These are phyloP conservation scores for Trissoscelio sp. DNA, from an alignment of 2,888 invertebrate species.

Conservation along the genomic window DNA sequence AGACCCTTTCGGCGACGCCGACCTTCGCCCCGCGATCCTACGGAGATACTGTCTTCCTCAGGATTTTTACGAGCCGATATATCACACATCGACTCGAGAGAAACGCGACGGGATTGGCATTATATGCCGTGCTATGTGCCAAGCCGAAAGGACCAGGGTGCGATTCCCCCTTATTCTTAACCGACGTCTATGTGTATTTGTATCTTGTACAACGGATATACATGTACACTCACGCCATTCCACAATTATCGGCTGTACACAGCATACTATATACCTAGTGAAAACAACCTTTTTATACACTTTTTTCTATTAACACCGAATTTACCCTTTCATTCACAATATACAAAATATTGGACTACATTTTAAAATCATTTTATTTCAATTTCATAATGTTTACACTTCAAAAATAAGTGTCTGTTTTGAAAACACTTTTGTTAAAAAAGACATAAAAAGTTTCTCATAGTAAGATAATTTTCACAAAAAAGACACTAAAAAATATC, in stretches of 20 bases:
- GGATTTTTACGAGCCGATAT: slow-evolving; percentile 83
- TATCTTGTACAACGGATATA: slow-evolving; percentile 48
- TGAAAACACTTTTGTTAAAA: too few species aligned
- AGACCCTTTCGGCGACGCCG: slow-evolving; percentile 82
- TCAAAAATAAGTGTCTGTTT: too few species aligned
- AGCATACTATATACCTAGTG: slow-evolving; percentile 32
- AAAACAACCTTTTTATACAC: slow-evolving; percentile 18
- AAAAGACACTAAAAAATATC: too few species aligned
- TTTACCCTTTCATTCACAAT: too few species aligned
- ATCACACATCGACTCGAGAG: slow-evolving; percentile 81
- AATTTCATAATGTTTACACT: too few species aligned
- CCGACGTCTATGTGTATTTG: slow-evolving; percentile 53
- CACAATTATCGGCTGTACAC: slow-evolving; percentile 51
- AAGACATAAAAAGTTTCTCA: too few species aligned
- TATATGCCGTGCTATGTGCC: slow-evolving; percentile 65
- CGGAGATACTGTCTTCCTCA: slow-evolving; percentile 82
- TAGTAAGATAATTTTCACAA: too few species aligned
- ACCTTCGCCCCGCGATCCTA: slow-evolving; percentile 82
- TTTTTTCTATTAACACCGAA: too few species aligned
- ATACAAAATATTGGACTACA: too few species aligned
- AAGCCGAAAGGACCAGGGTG: slow-evolving; percentile 68
- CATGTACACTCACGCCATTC: slow-evolving; percentile 49
- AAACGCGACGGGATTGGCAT: slow-evolving; percentile 70
- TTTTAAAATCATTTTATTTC: too few species aligned
- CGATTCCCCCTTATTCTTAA: slow-evolving; percentile 60